Percentiles rank a stretch among this genome's conserved stretches.
Evolutionary conservation across 2,888 invertebrate species (phyloP).

Genomic region (Gryllus longicercus): DNA sequence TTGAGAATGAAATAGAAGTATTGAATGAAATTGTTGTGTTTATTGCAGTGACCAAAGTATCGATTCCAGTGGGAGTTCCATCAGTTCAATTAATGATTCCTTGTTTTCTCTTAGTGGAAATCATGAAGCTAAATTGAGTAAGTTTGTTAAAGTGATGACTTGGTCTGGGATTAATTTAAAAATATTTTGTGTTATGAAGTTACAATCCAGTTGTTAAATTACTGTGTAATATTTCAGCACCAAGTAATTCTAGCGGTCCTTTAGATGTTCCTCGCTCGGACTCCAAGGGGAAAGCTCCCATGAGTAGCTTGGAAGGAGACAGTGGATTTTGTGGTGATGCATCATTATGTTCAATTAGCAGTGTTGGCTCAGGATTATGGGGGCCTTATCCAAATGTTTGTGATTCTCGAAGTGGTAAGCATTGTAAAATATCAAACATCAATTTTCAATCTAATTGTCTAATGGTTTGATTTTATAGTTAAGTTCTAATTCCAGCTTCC

Average conservation of each 20-base stretch:
- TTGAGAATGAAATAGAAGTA: neutral
- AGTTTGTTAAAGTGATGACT: neutral
- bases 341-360: slow-evolving; percentile 37
- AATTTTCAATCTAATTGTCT: no score
- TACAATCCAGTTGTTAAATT: no score
- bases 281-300: slow-evolving; percentile 21
- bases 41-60: slow-evolving; percentile 38
- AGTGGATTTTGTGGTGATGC: slow-evolving; percentile 41
- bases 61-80: slow-evolving; percentile 40
- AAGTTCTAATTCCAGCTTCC: neutral
- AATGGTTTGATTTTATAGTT: neutral
- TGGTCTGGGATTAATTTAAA: no score
- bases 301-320: slow-evolving; percentile 38
- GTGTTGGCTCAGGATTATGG: slow-evolving; percentile 29
- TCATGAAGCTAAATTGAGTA: slow-evolving; percentile 33
- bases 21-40: neutral
- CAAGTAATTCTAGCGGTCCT: slow-evolving; percentile 31
- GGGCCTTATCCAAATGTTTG: slow-evolving; percentile 48
- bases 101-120: slow-evolving; percentile 29
- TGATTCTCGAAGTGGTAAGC: slow-evolving; percentile 31
- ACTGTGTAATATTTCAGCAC: neutral
- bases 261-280: slow-evolving; percentile 34
- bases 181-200: no score
- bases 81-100: slow-evolving; percentile 39
- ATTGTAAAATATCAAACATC: neutral